These are phyloP conservation scores for Pteropus rufus DNA, from an alignment of 2,797 vertebrate genomes.

Conservation along the genomic window DNA sequence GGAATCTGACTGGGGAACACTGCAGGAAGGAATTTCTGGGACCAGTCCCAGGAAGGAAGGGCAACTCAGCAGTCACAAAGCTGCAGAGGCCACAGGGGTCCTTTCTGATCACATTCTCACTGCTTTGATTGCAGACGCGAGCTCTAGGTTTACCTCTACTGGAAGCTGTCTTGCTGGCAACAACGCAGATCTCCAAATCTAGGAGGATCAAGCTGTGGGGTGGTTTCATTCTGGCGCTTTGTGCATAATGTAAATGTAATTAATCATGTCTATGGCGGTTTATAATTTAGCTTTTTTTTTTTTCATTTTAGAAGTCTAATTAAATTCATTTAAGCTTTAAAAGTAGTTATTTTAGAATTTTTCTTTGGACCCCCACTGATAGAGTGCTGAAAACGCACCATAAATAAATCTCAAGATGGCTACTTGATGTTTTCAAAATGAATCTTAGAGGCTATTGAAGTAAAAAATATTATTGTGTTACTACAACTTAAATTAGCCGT, in stretches of 20 bases:
- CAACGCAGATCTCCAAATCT: not conserved
- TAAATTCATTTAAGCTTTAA: conserved; percentile 69
- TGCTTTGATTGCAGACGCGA: not conserved
- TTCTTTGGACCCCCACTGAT: conserved; percentile 43
- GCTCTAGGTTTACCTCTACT: not conserved
- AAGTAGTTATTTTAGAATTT: conserved; percentile 72
- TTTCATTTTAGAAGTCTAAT: conserved; percentile 65
- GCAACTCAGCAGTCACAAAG: not conserved
- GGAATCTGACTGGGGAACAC: not conserved
- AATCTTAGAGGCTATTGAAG: conserved; percentile 38
- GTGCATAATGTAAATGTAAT: conserved; percentile 51
- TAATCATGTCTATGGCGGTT: conserved; percentile 56
- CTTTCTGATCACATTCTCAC: not conserved
- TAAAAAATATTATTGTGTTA: conserved; percentile 37
- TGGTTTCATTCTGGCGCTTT: not conserved
- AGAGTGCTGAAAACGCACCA: conserved; percentile 8
- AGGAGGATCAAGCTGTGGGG: not conserved
- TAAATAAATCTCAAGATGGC: conserved; percentile 60
- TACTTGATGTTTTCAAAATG: conserved; percentile 65
- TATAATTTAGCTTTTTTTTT: conserved; percentile 60
- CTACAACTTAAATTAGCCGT: conserved; percentile 20
- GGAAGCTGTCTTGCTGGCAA: not conserved
- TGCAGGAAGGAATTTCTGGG: not conserved
- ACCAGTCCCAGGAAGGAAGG: not conserved
- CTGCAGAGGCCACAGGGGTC: not conserved